Base-by-base conservation (phyloP, 2,797 vertebrate species). In the Anolis apletophallus region DNA sequence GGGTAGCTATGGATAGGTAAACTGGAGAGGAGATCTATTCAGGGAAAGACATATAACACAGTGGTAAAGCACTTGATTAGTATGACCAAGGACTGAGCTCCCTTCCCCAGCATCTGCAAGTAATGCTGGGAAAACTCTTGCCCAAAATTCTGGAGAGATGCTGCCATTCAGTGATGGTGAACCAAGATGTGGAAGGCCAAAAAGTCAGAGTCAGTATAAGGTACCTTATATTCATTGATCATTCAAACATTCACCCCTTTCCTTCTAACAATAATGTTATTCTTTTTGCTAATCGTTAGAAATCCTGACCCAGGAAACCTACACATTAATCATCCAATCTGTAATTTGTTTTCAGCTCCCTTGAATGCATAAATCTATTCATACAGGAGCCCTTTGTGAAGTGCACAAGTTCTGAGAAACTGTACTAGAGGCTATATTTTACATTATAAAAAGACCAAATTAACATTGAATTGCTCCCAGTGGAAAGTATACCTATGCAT, bases 361-460 rank as follows among this genome's bases (percentile, higher is more conserved):
- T 80, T 73, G 61, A 90, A 90, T 12, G 81, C 21, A 88, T 68
- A 81, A 87, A 79, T 79, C 29, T 90, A 83, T 86, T 84, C 73
- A 67, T 8, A 52, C 9, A 6, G 52, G 80, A 71, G 40, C 77
- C 54, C 40, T 88, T 67, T 80, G 84, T 73, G 72, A 92, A 93
- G 76, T 36, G 40, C 17, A 69, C 55, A 46, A 46, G 32, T 83
- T 91, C 52, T 59, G 68, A 72, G 78, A 91, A 87, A 88, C 5
- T 0, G 81, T n/a, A 88, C 21, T 55, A 87, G 77, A 59, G 88
- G 71, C 40, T 81, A 57, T n/a, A 13, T 87, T 92, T 93, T 89
- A 83, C 69, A 68, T 16, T 67, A 57, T 17, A 85, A 90, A 59
- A 94, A 92, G 80, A 81, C 68, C 72, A 87, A 89, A 93, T 88